A percentile compares a stretch with the other conserved stretches of the same genome.
Evolutionary conservation across 2,797 vertebrate genomes (phyloP).

Genomic region (Semaprochilodus insignis): DNA sequence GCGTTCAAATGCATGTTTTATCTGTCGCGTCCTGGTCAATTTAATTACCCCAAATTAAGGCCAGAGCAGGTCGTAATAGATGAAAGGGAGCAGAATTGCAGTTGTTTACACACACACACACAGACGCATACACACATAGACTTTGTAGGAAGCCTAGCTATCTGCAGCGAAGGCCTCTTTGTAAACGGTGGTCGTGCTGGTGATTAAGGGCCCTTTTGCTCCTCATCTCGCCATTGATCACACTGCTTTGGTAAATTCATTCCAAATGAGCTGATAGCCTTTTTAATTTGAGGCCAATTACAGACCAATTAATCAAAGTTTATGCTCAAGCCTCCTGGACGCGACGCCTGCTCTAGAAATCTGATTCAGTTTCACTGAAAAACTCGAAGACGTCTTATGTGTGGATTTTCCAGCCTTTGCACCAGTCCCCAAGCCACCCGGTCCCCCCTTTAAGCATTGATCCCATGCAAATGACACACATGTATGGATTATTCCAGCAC

Average conservation of each 20-base stretch:
- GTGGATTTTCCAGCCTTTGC: background rate
- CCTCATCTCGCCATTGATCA: constrained; percentile 12
- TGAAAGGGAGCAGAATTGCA: constrained; percentile 75
- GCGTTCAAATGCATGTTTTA: constrained; percentile 49
- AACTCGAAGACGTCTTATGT: background rate
- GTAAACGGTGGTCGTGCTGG: constrained; percentile 20
- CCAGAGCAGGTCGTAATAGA: constrained; percentile 73
- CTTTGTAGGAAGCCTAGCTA: background rate
- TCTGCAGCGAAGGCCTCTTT: constrained; percentile 5
- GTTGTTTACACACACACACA: constrained; percentile 66
- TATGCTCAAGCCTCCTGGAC: background rate
- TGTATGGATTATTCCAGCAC: background rate
- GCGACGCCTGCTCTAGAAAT: no score
- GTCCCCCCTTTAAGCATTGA: background rate
- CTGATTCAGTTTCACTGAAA: background rate
- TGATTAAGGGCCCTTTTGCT: constrained; percentile 19
- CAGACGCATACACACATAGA: constrained; percentile 27
- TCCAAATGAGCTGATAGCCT: constrained; percentile 20
- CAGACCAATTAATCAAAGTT: constrained; percentile 17
- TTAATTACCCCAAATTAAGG: constrained; percentile 73
- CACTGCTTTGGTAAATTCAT: constrained; percentile 6
- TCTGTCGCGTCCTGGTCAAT: constrained; percentile 63
- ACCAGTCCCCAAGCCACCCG: background rate
- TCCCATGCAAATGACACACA: background rate
- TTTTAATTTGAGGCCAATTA: constrained; percentile 37